Evolutionary conservation across 2,888 invertebrate species (phyloP).

Genomic region (Nomada fabriciana): DNA sequence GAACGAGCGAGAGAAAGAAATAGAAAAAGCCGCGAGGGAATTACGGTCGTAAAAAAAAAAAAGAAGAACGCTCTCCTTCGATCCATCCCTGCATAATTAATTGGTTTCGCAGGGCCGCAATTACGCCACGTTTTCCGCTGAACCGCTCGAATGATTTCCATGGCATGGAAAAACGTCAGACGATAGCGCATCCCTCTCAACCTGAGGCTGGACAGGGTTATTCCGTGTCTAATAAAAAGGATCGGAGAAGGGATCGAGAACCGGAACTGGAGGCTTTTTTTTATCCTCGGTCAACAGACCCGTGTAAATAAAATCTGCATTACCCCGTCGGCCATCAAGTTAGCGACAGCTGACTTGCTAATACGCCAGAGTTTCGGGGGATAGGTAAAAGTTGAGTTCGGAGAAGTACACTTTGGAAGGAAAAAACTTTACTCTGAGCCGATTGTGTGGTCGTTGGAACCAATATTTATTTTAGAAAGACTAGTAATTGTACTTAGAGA

Average conservation of each 20-base stretch:
- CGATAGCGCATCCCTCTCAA: conserved; percentile 13
- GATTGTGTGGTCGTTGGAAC: not conserved
- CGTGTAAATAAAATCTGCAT: conserved; percentile 67
- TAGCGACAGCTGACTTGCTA: conserved; percentile 33
- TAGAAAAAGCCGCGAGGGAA: conserved; percentile 29
- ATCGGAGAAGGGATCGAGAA: not conserved
- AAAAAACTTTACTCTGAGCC: not conserved
- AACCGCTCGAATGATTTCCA: conserved; percentile 57
- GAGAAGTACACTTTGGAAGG: not conserved
- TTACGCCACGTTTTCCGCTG: conserved; percentile 68
- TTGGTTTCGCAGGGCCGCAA: conserved; percentile 72
- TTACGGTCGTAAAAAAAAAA: conserved; percentile 34
- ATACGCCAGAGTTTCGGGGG: not conserved
- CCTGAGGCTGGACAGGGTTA: not conserved
- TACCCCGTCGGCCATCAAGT: conserved; percentile 40
- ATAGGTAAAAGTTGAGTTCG: not conserved
- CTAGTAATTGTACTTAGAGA: no score
- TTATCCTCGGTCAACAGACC: conserved; percentile 35
- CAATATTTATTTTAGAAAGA: not conserved
- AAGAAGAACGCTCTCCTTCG: conserved; percentile 30
- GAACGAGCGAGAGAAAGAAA: not conserved
- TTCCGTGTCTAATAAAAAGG: not conserved
- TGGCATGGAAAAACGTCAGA: conserved; percentile 44
- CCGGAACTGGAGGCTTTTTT: conserved; percentile 28
- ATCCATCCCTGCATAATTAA: conserved; percentile 74